A percentile compares a stretch with the other conserved stretches of the same genome.
phyloP scores from a whole-genome alignment of 2,113 vertebrate genomes.

The Malurus elegans region DNA sequence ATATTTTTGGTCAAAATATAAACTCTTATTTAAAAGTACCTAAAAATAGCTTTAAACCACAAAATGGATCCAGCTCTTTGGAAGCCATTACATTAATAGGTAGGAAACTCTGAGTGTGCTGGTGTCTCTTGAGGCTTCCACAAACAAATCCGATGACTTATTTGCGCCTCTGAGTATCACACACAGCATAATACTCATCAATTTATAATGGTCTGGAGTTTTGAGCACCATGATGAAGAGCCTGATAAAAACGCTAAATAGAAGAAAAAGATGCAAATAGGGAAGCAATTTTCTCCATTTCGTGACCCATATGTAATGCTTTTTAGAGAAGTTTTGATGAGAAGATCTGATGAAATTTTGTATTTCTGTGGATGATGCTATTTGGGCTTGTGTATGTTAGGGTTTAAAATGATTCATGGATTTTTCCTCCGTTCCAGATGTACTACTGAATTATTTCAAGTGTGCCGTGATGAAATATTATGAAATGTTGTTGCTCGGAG shows the following conservation, averaged over 20 bases:
- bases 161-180: slow-evolving; percentile 8
- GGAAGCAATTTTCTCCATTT: not conserved
- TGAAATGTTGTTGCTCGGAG: not conserved
- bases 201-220: not conserved
- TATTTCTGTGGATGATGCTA: not conserved
- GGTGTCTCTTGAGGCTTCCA: not conserved
- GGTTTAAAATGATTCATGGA: not conserved
- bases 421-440: not conserved
- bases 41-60: not conserved
- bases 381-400: not conserved
- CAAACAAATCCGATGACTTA: not conserved
- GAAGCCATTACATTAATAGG: not conserved
- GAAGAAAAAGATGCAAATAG: not conserved
- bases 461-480: not conserved
- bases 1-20: not conserved
- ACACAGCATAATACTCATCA: not conserved
- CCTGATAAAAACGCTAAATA: not conserved
- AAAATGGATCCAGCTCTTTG: not conserved
- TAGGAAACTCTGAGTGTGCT: slow-evolving; percentile 34
- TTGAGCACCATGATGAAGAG: not conserved
- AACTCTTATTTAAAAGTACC: not conserved
- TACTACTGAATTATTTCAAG: not conserved
- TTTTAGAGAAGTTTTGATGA: not conserved
- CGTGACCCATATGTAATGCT: not conserved
- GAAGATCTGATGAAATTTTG: not conserved